Evolutionary conservation across 1,140 invertebrate genomes (phyloP).

Genomic region (Andrena cerasifolii): DNA sequence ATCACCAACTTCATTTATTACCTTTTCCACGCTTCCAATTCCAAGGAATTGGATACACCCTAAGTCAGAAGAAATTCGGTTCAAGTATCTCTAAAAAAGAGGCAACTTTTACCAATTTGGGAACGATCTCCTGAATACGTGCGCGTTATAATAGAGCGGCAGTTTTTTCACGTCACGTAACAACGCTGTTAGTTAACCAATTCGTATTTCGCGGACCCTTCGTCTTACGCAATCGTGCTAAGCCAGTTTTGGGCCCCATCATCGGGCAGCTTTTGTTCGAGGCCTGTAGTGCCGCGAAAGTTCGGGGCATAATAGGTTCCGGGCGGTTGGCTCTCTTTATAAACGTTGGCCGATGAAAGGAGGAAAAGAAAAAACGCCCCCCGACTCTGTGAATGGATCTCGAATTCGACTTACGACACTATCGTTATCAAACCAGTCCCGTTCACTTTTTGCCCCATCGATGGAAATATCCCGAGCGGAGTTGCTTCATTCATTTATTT

Average conservation of each 20-base stretch:
- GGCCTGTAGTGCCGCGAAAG: constrained; percentile 12
- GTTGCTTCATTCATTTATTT: not conserved
- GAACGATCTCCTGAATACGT: no score
- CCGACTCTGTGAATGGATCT: not conserved
- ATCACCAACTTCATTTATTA: no score
- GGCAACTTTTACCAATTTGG: no score
- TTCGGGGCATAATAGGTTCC: constrained; percentile 7
- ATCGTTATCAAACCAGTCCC: not conserved
- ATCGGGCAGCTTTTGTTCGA: constrained; percentile 21
- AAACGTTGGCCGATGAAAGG: not conserved
- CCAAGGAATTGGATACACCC: no score
- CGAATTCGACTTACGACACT: not conserved
- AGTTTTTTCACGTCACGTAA: no score
- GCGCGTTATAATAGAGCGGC: no score
- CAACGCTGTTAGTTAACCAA: no score
- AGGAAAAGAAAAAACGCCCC: not conserved
- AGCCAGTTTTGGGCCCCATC: constrained; percentile 22
- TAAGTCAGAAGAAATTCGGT: no score
- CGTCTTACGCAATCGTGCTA: constrained; percentile 42
- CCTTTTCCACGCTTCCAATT: no score
- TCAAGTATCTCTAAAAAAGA: no score
- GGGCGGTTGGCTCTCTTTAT: constrained; percentile 24
- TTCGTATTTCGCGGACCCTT: constrained; percentile 11
- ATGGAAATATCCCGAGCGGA: constrained; percentile 11
- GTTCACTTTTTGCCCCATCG: not conserved